These are phyloP conservation scores for Drosophila kikkawai DNA, from an alignment of 1,140 invertebrate genomes.

Conservation along the genomic window DNA sequence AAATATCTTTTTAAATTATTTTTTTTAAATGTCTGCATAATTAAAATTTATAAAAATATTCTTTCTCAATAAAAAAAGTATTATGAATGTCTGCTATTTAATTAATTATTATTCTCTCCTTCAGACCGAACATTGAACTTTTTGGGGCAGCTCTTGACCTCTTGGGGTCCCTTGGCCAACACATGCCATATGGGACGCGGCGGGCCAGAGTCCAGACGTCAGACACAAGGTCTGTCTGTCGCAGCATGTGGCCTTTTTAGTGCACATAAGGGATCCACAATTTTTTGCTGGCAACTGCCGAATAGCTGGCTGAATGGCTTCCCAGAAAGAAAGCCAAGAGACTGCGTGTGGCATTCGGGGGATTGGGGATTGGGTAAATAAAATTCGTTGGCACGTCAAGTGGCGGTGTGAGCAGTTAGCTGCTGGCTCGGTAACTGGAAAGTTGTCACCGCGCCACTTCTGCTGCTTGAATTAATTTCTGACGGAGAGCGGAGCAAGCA, in stretches of 20 bases:
- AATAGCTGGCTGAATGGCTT: slow-evolving; percentile 36
- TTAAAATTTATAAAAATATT: neutral
- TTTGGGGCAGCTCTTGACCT: slow-evolving; percentile 35
- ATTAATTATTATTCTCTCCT: slow-evolving; percentile 21
- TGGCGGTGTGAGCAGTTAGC: slow-evolving; percentile 54
- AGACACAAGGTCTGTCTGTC: slow-evolving; percentile 39
- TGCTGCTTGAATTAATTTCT: slow-evolving; percentile 80
- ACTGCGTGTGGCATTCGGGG: slow-evolving; percentile 44
- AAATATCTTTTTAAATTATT: no score
- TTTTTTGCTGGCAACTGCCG: slow-evolving; percentile 19
- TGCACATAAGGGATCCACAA: slow-evolving; percentile 36
- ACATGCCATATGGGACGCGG: slow-evolving; percentile 1
- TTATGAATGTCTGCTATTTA: slow-evolving; percentile 8
- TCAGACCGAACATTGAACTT: slow-evolving; percentile 30
- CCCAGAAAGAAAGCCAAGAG: slow-evolving; percentile 21
- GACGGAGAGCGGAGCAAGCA: slow-evolving; percentile 38
- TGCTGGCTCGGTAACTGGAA: slow-evolving; percentile 40
- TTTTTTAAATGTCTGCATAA: neutral
- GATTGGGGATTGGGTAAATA: slow-evolving; percentile 42
- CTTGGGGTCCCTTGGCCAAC: slow-evolving; percentile 3
- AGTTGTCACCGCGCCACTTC: slow-evolving; percentile 74
- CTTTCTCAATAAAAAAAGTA: neutral
- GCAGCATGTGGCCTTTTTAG: slow-evolving; percentile 42
- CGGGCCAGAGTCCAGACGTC: slow-evolving; percentile 24
- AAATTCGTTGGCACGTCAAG: slow-evolving; percentile 40